Conservation (phyloP, 2,113 vertebrate genomes). For the Sialia sialis region DNA sequence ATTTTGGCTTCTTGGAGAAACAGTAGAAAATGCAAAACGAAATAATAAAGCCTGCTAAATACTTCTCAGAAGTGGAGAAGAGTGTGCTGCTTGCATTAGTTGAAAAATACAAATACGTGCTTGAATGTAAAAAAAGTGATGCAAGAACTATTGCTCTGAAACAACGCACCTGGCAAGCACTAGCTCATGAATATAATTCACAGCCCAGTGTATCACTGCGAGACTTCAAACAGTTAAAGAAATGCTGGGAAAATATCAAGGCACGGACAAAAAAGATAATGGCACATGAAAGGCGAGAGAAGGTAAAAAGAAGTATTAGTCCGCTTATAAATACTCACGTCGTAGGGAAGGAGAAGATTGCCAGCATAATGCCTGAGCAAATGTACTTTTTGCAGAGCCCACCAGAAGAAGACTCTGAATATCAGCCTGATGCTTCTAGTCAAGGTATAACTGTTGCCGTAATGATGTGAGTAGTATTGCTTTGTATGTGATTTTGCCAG, state of each 20-base stretch:
- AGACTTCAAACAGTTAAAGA: constrained; percentile 83
- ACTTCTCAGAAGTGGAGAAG: constrained; percentile 84
- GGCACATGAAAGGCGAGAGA: constrained; percentile 81
- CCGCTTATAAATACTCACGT: constrained; percentile 74
- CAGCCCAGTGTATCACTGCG: constrained; percentile 79
- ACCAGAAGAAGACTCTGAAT: constrained; percentile 76
- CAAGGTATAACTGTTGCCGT: constrained; percentile 67
- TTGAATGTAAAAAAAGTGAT: constrained; percentile 82
- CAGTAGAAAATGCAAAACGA: constrained; percentile 84
- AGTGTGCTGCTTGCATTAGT: constrained; percentile 80
- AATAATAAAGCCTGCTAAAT: constrained; percentile 83
- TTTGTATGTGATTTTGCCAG: neutral
- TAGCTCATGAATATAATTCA: constrained; percentile 80
- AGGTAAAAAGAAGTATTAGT: constrained; percentile 77
- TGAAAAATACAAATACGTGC: constrained; percentile 81
- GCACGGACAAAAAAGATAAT: constrained; percentile 86
- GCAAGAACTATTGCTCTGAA: constrained; percentile 81
- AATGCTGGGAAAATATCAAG: constrained; percentile 86
- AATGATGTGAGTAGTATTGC: neutral
- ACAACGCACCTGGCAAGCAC: constrained; percentile 80
- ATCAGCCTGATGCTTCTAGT: constrained; percentile 71
- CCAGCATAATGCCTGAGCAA: constrained; percentile 78
- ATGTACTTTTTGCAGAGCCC: constrained; percentile 80
- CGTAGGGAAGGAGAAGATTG: constrained; percentile 78
- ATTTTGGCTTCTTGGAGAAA: constrained; percentile 60